Evolutionary conservation across 1,140 invertebrate genomes (phyloP).

Genomic region (Micrasema minimum): DNA sequence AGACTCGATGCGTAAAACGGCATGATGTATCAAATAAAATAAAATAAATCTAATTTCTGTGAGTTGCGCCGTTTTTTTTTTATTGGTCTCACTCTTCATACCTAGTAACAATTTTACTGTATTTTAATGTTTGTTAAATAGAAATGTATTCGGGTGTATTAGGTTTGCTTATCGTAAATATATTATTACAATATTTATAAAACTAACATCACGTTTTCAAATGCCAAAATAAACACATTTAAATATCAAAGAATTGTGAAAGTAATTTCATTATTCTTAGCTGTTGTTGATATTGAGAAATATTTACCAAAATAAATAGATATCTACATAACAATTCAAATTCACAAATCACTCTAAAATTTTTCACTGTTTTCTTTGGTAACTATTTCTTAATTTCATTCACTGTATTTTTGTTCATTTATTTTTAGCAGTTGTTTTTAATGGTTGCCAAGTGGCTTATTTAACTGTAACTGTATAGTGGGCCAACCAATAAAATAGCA

Average conservation of each 20-base stretch:
- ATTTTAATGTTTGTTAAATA: neutral
- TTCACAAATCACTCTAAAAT: neutral
- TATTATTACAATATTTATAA: slow-evolving; percentile 9
- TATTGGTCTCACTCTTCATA: no score
- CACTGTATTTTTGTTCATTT: slow-evolving; percentile 7
- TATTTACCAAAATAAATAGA: neutral
- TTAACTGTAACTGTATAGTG: neutral
- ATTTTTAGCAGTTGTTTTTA: slow-evolving; percentile 37
- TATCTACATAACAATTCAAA: neutral
- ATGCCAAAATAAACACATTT: slow-evolving; percentile 18
- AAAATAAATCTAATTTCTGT: no score
- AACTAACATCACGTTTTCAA: slow-evolving; percentile 42
- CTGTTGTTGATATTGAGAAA: slow-evolving; percentile 24
- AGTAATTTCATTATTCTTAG: slow-evolving; percentile 18
- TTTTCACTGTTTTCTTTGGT: neutral
- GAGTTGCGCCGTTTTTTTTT: no score
- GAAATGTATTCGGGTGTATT: slow-evolving; percentile 11
- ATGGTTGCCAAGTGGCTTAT: slow-evolving; percentile 9
- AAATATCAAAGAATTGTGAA: slow-evolving; percentile 13
- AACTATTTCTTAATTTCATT: slow-evolving; percentile 14
- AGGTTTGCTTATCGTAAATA: slow-evolving; percentile 12
- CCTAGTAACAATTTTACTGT: no score
- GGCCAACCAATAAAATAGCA: neutral
- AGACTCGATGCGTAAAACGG: no score
- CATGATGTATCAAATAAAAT: no score